Base-by-base conservation (phyloP, 2,113 vertebrate species). In the Tilapia sparmanii region DNA sequence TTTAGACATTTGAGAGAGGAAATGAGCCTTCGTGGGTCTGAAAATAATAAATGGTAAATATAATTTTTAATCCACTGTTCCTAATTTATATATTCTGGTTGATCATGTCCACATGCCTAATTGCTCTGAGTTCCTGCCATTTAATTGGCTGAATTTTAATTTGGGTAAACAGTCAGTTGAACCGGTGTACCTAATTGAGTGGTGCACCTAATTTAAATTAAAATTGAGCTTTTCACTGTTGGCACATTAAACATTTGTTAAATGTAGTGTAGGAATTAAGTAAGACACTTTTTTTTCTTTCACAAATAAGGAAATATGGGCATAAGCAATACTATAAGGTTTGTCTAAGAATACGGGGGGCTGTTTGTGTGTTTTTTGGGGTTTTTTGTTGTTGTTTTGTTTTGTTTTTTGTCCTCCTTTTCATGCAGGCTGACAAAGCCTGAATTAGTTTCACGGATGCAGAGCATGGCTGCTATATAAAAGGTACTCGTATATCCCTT, bases 261-360 rank as follows among this genome's bases (percentile, higher is more conserved):
- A 47, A 76, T 76, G 15, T 47, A 2, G 42, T 5, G 15, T 29
- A 47, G 10, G 15, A 24, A 71, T 42, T 26, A 45, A 1, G 1
- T 42, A 42, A 50, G 10, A 2, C 45, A 50, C 3, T 2, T 29
- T 47, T 26, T 47, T 29, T 3, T 19, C 1, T 7, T 19, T 47
- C 2, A 2, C 12, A 31, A 29, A 47, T 47, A 76, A 29, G 40
- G 10, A 31, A 76, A 50, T 47, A 8, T 29, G 6, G 1, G 42
- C 3, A 5, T 12, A 19, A 50, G 1, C 24, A 52, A 3, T 4
- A 31, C 16, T 8, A 31, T 0, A 5, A 47, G 10, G 42, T 11
- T 12, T 47, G 42, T 11, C 22, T 45, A 0, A 73, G 5, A 47
- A 3, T 45, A 45, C 1, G 4, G 61, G 35, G 59, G 18, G 18